These are phyloP conservation scores for Apantesis nais DNA, from an alignment of 2,888 invertebrate species.

Conservation along the genomic window DNA sequence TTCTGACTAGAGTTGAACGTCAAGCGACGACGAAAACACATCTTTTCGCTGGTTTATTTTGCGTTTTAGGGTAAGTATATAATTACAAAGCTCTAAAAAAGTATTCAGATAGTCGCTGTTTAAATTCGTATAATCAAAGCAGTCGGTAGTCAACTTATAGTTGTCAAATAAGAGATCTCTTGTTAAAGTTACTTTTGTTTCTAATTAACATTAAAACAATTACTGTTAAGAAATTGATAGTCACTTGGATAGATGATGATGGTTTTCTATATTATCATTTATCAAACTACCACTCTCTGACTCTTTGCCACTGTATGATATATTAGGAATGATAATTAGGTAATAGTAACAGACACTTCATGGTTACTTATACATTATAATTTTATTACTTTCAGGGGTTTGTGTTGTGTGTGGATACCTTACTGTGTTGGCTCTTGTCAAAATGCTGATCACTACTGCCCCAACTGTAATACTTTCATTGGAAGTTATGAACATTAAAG, in stretches of 20 bases:
- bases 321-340: too few species aligned
- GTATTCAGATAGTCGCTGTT: too few species aligned
- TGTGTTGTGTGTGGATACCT: slow-evolving; percentile 84
- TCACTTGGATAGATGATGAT: too few species aligned
- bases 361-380: neutral
- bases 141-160: neutral
- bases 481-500: slow-evolving; percentile 68
- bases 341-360: too few species aligned
- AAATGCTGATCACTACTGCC: slow-evolving; percentile 84
- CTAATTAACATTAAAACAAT: neutral
- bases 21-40: slow-evolving; percentile 82
- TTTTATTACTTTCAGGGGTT: slow-evolving; percentile 71
- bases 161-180: neutral
- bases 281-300: too few species aligned
- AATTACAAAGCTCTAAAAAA: neutral
- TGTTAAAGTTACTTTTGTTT: neutral
- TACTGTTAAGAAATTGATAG: too few species aligned
- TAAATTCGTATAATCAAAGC: neutral
- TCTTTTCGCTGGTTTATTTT: slow-evolving; percentile 81
- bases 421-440: slow-evolving; percentile 84
- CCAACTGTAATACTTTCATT: slow-evolving; percentile 82
- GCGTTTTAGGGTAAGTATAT: slow-evolving; percentile 51
- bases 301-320: too few species aligned
- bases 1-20: slow-evolving; percentile 71
- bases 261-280: too few species aligned